Evolutionary conservation across 2,888 invertebrate species (phyloP).

Genomic region (Formica aserva): DNA sequence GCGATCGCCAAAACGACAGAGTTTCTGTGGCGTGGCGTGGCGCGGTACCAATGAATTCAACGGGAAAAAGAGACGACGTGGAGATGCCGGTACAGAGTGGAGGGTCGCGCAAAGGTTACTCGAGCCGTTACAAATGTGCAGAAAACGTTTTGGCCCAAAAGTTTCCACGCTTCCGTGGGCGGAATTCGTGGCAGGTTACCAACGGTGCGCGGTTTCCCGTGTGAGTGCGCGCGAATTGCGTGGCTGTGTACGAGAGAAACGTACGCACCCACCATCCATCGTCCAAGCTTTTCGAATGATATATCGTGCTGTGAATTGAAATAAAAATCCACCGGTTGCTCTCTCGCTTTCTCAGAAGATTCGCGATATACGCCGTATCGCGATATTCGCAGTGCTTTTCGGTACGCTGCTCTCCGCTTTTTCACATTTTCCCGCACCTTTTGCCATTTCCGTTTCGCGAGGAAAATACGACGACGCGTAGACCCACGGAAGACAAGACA

Average conservation of each 20-base stretch:
- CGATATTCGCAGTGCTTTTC: constrained; percentile 38
- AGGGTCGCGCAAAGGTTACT: constrained; percentile 69
- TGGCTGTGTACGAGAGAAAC: not conserved
- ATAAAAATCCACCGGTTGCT: constrained; percentile 84
- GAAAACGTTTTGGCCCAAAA: constrained; percentile 69
- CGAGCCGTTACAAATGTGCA: constrained; percentile 76
- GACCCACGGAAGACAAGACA: constrained; percentile 13
- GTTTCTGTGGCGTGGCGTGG: not conserved
- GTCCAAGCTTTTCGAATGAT: constrained; percentile 73
- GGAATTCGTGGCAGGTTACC: constrained; percentile 66
- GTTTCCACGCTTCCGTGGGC: constrained; percentile 59
- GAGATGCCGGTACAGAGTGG: constrained; percentile 27
- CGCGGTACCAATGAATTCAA: constrained; percentile 40
- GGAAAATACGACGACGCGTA: constrained; percentile 51
- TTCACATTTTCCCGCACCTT: not conserved
- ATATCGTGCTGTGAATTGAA: constrained; percentile 78
- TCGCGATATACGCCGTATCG: constrained; percentile 68
- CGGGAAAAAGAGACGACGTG: constrained; percentile 50
- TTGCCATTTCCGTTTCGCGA: constrained; percentile 9
- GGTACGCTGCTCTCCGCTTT: not conserved
- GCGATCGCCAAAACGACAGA: constrained; percentile 67
- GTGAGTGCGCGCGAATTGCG: constrained; percentile 25
- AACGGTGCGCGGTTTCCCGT: constrained; percentile 46
- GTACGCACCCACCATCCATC: constrained; percentile 11
- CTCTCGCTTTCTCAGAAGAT: constrained; percentile 72